Percentiles rank a stretch among this genome's conserved stretches.
Evolutionary conservation across 2,888 invertebrate genomes (phyloP).

Genomic region (Cantharis nigra): DNA sequence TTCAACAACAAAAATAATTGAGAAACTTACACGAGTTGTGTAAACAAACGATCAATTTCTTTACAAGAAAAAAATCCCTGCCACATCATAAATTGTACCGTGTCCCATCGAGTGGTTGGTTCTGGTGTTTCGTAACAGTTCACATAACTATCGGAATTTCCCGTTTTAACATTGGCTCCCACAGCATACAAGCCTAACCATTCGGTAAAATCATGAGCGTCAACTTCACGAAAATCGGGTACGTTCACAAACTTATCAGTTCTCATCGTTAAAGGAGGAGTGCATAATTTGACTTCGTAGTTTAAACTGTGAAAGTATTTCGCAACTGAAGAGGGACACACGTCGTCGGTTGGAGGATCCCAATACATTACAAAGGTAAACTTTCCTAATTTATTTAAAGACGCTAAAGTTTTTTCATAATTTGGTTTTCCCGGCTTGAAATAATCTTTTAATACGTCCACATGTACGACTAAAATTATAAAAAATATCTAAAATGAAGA

Average conservation of each 20-base stretch:
- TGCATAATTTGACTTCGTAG: slow-evolving; percentile 55
- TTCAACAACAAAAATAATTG: slow-evolving; percentile 24
- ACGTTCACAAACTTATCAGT: slow-evolving; percentile 52
- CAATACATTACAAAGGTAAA: slow-evolving; percentile 59
- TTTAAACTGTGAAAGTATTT: slow-evolving; percentile 59
- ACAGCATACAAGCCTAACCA: slow-evolving; percentile 62
- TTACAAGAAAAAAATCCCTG: slow-evolving; percentile 59
- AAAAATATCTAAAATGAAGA: slow-evolving; percentile 4
- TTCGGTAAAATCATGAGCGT: slow-evolving; percentile 56
- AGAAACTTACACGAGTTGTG: slow-evolving; percentile 46
- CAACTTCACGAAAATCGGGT: slow-evolving; percentile 48
- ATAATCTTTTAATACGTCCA: slow-evolving; percentile 57
- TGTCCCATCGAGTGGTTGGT: slow-evolving; percentile 47
- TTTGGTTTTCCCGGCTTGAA: slow-evolving; percentile 57
- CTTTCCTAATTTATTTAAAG: slow-evolving; percentile 52
- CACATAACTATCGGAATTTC: slow-evolving; percentile 48
- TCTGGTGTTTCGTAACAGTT: slow-evolving; percentile 53
- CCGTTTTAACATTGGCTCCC: slow-evolving; percentile 51
- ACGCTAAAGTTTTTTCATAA: slow-evolving; percentile 53
- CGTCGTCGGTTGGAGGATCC: slow-evolving; percentile 57
- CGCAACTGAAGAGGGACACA: slow-evolving; percentile 66
- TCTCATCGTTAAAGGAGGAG: slow-evolving; percentile 50
- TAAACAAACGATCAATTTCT: slow-evolving; percentile 51
- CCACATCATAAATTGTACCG: slow-evolving; percentile 55
- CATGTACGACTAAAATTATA: slow-evolving; percentile 55